Conservation (phyloP, 2,797 vertebrate genomes). For the Crenichthys baileyi region DNA sequence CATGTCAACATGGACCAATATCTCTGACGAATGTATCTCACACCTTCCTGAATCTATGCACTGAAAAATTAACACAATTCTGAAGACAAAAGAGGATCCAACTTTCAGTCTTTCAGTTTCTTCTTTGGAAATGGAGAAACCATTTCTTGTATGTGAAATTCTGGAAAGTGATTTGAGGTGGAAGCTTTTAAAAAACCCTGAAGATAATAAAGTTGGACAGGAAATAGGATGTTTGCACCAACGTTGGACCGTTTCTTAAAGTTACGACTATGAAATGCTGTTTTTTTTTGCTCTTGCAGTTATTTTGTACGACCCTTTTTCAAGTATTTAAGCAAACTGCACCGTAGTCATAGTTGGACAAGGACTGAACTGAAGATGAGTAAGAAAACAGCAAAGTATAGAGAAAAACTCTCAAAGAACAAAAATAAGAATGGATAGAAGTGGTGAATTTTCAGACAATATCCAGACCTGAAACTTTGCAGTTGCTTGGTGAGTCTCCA, state of each 20-base stretch:
- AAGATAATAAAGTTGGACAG: background rate
- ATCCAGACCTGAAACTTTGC: background rate
- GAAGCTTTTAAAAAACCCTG: background rate
- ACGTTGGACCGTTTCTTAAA: background rate
- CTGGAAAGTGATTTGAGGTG: background rate
- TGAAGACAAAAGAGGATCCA: background rate
- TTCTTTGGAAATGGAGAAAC: background rate
- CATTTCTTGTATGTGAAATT: background rate
- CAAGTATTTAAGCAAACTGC: background rate
- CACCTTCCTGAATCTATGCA: background rate
- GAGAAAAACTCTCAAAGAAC: constrained; percentile 34
- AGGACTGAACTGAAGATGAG: background rate
- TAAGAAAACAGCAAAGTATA: background rate
- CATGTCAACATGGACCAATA: background rate
- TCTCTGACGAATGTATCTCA: background rate
- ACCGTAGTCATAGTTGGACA: background rate
- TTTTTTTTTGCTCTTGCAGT: no score
- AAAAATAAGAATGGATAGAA: constrained; percentile 48
- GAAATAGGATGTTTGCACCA: background rate
- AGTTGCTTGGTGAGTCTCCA: constrained; percentile 57
- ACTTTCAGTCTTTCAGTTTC: background rate
- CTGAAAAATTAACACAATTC: background rate
- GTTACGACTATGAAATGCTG: no score
- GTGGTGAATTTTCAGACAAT: constrained; percentile 45
- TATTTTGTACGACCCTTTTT: no score